These are phyloP conservation scores for Helarctos malayanus DNA, from an alignment of 2,797 vertebrate genomes.

Conservation along the genomic window DNA sequence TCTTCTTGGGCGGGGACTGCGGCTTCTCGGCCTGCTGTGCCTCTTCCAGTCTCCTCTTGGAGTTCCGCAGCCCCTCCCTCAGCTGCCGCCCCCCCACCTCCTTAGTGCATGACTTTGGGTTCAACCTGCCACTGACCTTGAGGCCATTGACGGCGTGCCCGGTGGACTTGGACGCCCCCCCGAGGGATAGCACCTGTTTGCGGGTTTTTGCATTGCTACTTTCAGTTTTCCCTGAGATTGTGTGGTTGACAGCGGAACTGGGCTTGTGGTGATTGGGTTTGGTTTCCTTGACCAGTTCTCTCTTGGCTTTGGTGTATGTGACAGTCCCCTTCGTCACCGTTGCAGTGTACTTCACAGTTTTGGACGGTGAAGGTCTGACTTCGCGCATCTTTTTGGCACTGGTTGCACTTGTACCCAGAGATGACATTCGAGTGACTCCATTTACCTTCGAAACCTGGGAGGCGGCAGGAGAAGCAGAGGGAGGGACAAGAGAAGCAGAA, in stretches of 20 bases:
- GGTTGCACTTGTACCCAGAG: conserved; percentile 92
- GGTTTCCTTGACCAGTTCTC: conserved; percentile 99
- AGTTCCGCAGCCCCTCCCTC: conserved; percentile 97
- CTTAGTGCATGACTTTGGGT: conserved; percentile 94
- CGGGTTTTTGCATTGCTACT: conserved; percentile 99
- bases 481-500: conserved; percentile 62
- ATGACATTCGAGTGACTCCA: conserved; percentile 95
- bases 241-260: conserved; percentile 94
- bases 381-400: conserved; percentile 98
- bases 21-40: conserved; percentile 88
- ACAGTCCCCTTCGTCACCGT: conserved; percentile 99
- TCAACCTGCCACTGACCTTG: conserved; percentile 96
- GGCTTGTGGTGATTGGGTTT: conserved; percentile 98
- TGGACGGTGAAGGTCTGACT: conserved; percentile 98
- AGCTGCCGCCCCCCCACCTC: conserved; percentile 93
- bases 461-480: conserved; percentile 60
- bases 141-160: conserved; percentile 90
- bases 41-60: conserved; percentile 96
- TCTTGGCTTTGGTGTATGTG: conserved; percentile 99
- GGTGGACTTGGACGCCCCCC: conserved; percentile 93
- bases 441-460: conserved; percentile 97
- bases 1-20: conserved; percentile 95
- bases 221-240: conserved; percentile 99
- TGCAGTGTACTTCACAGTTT: conserved; percentile 99
- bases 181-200: conserved; percentile 99